phyloP scores from a whole-genome alignment of 2,888 invertebrate genomes.

The Limenitis arthemis region DNA sequence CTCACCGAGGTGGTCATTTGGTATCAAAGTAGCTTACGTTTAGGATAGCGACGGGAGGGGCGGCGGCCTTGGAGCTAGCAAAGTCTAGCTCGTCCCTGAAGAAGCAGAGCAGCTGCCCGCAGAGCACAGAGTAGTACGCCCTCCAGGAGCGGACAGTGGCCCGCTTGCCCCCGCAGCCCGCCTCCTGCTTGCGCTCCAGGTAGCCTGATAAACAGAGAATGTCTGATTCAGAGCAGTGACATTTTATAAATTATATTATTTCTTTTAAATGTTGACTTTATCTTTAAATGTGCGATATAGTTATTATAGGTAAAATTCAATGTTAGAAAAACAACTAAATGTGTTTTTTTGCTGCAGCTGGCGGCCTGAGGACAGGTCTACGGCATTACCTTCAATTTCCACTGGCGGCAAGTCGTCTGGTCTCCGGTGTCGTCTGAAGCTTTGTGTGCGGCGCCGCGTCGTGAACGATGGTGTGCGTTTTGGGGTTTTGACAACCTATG shows the following conservation, averaged over 20 bases:
- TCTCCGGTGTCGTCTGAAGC: slow-evolving; percentile 83
- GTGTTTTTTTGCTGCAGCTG: no score
- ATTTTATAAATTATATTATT: neutral
- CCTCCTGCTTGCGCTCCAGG: slow-evolving; percentile 95
- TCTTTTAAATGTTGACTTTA: neutral
- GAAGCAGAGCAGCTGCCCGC: slow-evolving; percentile 97
- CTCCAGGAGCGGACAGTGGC: slow-evolving; percentile 98
- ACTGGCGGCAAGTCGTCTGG: slow-evolving; percentile 86
- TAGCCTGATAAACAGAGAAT: slow-evolving; percentile 37
- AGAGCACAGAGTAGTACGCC: slow-evolving; percentile 93
- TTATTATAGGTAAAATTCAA: no score
- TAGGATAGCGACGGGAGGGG: slow-evolving; percentile 85
- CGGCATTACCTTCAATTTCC: slow-evolving; percentile 86
- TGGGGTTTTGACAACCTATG: slow-evolving; percentile 82
- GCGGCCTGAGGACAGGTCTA: no score
- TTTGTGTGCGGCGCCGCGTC: slow-evolving; percentile 89
- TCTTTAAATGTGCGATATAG: neutral
- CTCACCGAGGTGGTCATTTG: neutral
- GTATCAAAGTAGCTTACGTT: slow-evolving; percentile 44
- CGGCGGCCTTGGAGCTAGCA: slow-evolving; percentile 88
- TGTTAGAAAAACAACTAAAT: no score
- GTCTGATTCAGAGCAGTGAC: neutral
- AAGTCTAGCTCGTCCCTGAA: slow-evolving; percentile 96
- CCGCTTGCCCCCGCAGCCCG: slow-evolving; percentile 93
- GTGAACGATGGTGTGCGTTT: slow-evolving; percentile 97